Conservation (phyloP, 2,797 vertebrate genomes). For the Sebastes reedi region DNA sequence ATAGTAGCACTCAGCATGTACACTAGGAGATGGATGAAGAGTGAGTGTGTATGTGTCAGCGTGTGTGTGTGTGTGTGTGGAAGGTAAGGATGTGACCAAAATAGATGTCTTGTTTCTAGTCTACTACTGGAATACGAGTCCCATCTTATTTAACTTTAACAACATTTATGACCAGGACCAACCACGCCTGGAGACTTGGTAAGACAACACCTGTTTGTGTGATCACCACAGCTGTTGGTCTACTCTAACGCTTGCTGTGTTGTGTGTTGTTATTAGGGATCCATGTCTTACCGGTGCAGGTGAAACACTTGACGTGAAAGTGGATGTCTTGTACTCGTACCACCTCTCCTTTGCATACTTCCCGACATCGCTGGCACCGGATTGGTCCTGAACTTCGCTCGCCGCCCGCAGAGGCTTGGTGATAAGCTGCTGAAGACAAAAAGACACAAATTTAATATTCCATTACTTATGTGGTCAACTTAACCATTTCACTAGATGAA, state of each 20-base stretch:
- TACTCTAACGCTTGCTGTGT: not conserved
- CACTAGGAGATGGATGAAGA: slow-evolving; percentile 43
- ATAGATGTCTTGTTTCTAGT: slow-evolving; percentile 17
- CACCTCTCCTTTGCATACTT: slow-evolving; percentile 97
- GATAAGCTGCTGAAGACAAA: slow-evolving; percentile 83
- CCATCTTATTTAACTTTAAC: not conserved
- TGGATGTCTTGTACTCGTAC: slow-evolving; percentile 96
- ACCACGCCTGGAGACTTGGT: not conserved
- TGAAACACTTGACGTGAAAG: slow-evolving; percentile 99
- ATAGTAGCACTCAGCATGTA: slow-evolving; percentile 64
- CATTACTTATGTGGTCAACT: not conserved
- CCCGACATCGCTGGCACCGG: slow-evolving; percentile 94
- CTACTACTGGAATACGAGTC: slow-evolving; percentile 8
- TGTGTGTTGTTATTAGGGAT: not conserved
- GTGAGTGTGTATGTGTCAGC: slow-evolving; percentile 13
- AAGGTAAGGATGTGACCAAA: not conserved
- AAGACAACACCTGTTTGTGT: not conserved
- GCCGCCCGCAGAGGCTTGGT: slow-evolving; percentile 83
- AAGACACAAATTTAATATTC: slow-evolving; percentile 4
- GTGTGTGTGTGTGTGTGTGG: not conserved
- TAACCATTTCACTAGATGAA: not conserved
- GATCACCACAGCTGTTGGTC: slow-evolving; percentile 2
- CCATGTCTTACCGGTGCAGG: slow-evolving; percentile 92
- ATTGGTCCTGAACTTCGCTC: slow-evolving; percentile 86
- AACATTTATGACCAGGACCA: not conserved